phyloP scores from a whole-genome alignment of 2,888 invertebrate genomes.

The Keiferia lycopersicella region DNA sequence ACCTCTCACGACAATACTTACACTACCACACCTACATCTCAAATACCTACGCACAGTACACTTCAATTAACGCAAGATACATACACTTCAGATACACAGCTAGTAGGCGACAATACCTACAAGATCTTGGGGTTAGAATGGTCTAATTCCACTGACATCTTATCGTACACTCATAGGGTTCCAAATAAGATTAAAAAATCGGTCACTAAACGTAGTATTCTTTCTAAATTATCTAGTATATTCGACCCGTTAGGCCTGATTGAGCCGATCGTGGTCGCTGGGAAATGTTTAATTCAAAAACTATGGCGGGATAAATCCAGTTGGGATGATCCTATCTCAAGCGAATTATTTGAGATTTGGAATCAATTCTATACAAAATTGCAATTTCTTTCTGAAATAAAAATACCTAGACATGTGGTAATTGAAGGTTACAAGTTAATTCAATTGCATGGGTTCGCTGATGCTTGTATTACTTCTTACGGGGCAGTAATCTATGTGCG shows the following conservation, averaged over 20 bases:
- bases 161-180: neutral
- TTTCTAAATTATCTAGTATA: neutral
- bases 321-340: neutral
- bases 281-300: neutral
- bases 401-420: neutral
- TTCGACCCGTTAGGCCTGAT: conserved; percentile 15
- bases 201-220: neutral
- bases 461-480: neutral
- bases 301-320: neutral
- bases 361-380: neutral
- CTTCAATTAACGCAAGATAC: neutral
- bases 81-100: neutral
- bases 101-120: conserved; percentile 2
- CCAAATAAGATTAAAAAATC: neutral
- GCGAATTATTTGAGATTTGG: neutral
- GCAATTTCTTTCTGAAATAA: neutral
- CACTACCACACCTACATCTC: neutral
- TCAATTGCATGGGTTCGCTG: neutral
- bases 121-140: conserved; percentile 3
- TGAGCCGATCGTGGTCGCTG: neutral
- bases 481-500: neutral
- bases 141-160: neutral
- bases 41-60: neutral
- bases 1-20: no score
- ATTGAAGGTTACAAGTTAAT: neutral